Base-by-base conservation (phyloP, 2,797 vertebrate genomes). In the Pachyuromys duprasi region DNA sequence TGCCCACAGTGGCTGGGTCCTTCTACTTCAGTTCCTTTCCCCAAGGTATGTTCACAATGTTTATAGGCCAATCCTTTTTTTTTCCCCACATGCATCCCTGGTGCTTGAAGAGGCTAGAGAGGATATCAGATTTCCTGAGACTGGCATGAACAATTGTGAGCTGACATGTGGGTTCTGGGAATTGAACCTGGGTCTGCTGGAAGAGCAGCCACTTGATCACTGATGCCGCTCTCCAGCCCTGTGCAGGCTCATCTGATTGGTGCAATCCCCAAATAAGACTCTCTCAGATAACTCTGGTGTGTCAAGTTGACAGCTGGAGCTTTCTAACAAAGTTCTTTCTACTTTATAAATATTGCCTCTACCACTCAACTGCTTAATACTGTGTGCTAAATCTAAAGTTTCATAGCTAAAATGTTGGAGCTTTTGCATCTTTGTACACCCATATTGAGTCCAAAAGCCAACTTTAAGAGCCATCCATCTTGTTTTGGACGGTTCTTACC, bases 351-450 rank as follows among this genome's bases (percentile, higher is more conserved):
- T 93, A 81, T 90, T 92, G 33, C 31, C 69, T 87, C 57, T 96
- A 12, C 53, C 26, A 69, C 62, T 84, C 83, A 89, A 65, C 87
- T 94, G 55, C 31, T 86, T 91, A 62, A 15, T 92, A 36, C 39
- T 94, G 63, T 57, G 57, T 95, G 76, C 88, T 94, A 96, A 87
- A 87, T 90, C 55, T 95, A 92, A 96, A 89, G 86, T 92, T 95
- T 88, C 8, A 26, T 63, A 91, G 67, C 42, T 89, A 81, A 86
- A 92, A 87, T 91, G 39, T 78, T 89, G 12, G 36, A 39, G 26
- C 17, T 62, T 72, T 60, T 42, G 39, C 1, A 31, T 31, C 53
- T 62, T 0, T 75, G 36, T 72, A 14, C 15, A 87, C 18, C 53
- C 14, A 57, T 86, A 49, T 57, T n/a, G 67, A 86, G n/a, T 11